Evolutionary conservation across 2,113 vertebrate genomes (phyloP).

Genomic region (Prunella fulvescens): DNA sequence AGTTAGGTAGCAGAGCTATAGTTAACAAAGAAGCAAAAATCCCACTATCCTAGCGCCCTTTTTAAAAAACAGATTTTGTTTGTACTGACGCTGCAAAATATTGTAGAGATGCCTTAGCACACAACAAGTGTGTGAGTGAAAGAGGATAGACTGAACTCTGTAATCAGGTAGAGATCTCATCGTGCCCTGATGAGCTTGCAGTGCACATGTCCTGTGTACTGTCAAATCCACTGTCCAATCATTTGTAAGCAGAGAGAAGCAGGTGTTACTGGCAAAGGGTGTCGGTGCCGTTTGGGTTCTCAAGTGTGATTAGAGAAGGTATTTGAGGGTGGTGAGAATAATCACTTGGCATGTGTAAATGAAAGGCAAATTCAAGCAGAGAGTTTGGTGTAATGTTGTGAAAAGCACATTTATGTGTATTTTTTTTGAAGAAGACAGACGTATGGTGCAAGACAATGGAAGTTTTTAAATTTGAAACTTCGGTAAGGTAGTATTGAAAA

Average conservation of each 20-base stretch:
- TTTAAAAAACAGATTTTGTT: neutral
- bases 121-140: rapidly evolving
- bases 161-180: neutral
- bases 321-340: neutral
- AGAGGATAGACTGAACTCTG: neutral
- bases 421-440: neutral
- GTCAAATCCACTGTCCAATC: rapidly evolving
- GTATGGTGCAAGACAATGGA: neutral
- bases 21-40: neutral
- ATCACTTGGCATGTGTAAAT: neutral
- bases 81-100: neutral
- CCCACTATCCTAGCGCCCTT: neutral
- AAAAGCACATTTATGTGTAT: neutral
- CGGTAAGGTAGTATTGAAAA: conserved; percentile 9
- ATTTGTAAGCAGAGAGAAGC: neutral
- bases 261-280: neutral
- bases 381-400: neutral
- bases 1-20: rapidly evolving
- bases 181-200: neutral
- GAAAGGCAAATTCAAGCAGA: neutral
- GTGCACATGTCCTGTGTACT: neutral
- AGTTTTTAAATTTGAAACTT: conserved; percentile 12
- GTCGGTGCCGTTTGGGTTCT: neutral
- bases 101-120: neutral
- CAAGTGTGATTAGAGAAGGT: conserved; percentile 14